A percentile compares a stretch with the other conserved stretches of the same genome.
phyloP scores from a whole-genome alignment of 2,888 invertebrate species.

The Cheiracanthium punctorium region DNA sequence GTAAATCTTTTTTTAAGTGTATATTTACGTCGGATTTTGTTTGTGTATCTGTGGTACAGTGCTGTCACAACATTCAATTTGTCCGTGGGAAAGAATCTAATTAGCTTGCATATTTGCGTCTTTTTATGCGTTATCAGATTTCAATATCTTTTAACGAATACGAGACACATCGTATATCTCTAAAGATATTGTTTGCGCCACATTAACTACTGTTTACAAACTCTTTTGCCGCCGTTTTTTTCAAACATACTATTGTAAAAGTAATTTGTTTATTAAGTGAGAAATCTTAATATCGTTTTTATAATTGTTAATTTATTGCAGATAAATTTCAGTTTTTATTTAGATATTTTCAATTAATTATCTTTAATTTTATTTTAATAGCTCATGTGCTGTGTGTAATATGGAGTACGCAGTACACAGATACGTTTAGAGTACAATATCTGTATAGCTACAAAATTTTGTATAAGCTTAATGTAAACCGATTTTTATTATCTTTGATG shows the following conservation, averaged over 20 bases:
- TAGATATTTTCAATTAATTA: no score
- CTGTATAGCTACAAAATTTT: no score
- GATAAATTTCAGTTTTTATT: no score
- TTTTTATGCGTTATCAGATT: neutral
- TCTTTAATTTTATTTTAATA: no score
- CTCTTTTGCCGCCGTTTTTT: neutral
- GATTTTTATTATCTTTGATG: no score
- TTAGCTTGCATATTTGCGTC: neutral
- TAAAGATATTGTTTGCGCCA: no score
- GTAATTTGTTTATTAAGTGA: conserved; percentile 44
- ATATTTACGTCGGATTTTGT: conserved; percentile 40
- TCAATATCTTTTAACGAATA: neutral
- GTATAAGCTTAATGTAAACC: no score
- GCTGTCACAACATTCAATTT: conserved; percentile 64
- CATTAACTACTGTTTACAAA: neutral
- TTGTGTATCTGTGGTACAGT: conserved; percentile 51
- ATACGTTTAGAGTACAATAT: no score
- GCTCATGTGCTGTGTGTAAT: no score
- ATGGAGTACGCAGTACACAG: no score
- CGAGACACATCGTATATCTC: neutral
- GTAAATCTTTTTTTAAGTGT: neutral
- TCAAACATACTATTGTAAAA: conserved; percentile 15
- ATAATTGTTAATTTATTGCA: no score
- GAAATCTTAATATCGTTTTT: no score
- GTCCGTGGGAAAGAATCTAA: neutral